These are phyloP conservation scores for Leptinotarsa haldemani DNA, from an alignment of 2,888 invertebrate species.

Conservation along the genomic window DNA sequence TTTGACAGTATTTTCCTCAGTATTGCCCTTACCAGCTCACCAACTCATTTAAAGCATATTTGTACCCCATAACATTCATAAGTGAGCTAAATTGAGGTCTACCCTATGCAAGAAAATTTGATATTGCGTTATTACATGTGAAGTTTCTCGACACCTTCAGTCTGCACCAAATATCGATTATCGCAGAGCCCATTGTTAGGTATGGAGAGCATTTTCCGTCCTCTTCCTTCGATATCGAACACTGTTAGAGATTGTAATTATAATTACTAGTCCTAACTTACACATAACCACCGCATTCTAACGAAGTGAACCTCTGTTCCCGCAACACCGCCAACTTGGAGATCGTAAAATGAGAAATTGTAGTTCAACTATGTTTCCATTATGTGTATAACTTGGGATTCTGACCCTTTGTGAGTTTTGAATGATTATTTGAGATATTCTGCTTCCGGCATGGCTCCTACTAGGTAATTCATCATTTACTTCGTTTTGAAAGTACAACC, in stretches of 20 bases:
- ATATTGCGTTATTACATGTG: too few relatives aligned
- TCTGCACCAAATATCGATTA: constrained; percentile 13
- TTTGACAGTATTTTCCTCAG: too few relatives aligned
- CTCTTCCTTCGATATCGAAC: constrained; percentile 31
- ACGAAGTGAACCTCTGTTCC: constrained; percentile 43
- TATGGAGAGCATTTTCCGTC: constrained; percentile 6
- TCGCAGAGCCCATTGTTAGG: constrained; percentile 1
- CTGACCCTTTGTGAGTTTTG: constrained; percentile 36
- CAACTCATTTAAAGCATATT: too few relatives aligned
- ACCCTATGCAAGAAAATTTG: too few relatives aligned
- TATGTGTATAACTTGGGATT: constrained; percentile 40
- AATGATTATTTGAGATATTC: constrained; percentile 29
- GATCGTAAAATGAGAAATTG: constrained; percentile 56
- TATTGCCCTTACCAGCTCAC: too few relatives aligned
- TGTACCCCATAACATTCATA: too few relatives aligned
- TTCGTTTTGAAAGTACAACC: neutral
- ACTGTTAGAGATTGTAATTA: constrained; percentile 55
- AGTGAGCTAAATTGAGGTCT: too few relatives aligned
- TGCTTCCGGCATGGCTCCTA: neutral
- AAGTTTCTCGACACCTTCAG: too few relatives aligned
- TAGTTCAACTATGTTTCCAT: constrained; percentile 51
- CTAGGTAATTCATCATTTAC: neutral
- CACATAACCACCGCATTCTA: constrained; percentile 50
- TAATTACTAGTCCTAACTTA: constrained; percentile 58
- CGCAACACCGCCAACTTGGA: constrained; percentile 44